Percentiles rank a stretch among this genome's conserved stretches.
phyloP scores from a whole-genome alignment of 2,888 invertebrate genomes.

The Caenorhabditis parvicauda region DNA sequence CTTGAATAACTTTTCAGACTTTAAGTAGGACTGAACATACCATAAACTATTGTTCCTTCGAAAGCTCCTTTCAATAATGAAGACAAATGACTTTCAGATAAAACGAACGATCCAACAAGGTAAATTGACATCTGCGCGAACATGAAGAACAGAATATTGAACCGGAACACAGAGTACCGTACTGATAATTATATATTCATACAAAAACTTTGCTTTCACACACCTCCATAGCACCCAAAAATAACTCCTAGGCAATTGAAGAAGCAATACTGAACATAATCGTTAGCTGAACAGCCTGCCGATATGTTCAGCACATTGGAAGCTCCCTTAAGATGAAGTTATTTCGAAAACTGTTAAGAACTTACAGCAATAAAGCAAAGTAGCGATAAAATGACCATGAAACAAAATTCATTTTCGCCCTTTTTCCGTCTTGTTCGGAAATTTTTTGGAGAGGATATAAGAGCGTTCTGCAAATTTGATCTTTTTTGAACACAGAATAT shows the following conservation, averaged over 20 bases:
- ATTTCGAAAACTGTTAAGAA: no score
- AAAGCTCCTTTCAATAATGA: conserved; percentile 21
- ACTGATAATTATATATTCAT: not conserved
- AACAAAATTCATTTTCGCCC: conserved; percentile 18
- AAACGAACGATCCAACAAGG: conserved; percentile 8
- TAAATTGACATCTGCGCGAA: conserved; percentile 8
- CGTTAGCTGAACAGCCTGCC: no score
- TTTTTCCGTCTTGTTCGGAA: conserved; percentile 12
- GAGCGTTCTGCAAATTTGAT: conserved; percentile 14
- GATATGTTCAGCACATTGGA: no score
- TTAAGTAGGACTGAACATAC: not conserved
- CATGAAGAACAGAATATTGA: conserved; percentile 22
- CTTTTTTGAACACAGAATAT: not conserved
- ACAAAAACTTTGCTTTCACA: not conserved
- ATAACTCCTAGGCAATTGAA: not conserved
- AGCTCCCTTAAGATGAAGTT: not conserved
- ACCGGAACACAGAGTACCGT: not conserved
- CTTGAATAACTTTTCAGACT: conserved; percentile 4
- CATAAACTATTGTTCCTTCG: conserved; percentile 17
- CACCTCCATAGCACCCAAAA: not conserved
- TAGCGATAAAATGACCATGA: conserved; percentile 10
- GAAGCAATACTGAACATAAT: no score
- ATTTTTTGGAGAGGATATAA: conserved; percentile 13
- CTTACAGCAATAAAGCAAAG: conserved; percentile 14
- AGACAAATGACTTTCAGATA: conserved; percentile 13